Evolutionary conservation across 1,140 invertebrate genomes (phyloP), one percentile per base, ranked within the genome.

Genomic region (Theocolax elegans): DNA sequence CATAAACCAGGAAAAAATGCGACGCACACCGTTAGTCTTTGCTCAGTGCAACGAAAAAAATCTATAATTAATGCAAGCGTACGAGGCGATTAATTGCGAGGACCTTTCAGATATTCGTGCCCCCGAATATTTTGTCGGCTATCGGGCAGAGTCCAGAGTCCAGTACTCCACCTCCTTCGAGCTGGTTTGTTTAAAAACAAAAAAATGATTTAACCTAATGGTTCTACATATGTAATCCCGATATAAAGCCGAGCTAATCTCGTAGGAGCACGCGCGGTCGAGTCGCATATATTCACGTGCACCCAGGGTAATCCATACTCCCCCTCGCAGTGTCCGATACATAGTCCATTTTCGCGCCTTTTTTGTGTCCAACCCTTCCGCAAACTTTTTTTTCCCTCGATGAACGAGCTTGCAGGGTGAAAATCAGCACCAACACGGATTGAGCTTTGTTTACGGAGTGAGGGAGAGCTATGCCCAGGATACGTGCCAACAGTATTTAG

Each of bases 181-280:
- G 35, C 35, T 6, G 35, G 78, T 84, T 83, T 83, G 81, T 83
- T 84, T 79, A 80, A 84, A 70, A 21, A 53, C 6, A 53, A 53
- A 53, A 84, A 85, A 84, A 85, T 85, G 84, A 85, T 85, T 86
- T 83, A 83, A 84, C 81, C 80, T 83, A 83, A 85, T 84, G 83
- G 83, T 81, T 85, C 82, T 83, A 85, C 84, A 83, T 82, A 80
- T 85, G 84, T 85, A 85, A 86, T 86, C 83, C 81, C 83, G 79
- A 86, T 85, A 84, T 81, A 85, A 84, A 82, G 79, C 83, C 76
- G 64, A 70, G 81, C 84, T 86, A 86, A 86, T 86, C 84, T 86
- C 83, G 77, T 72, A 71, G 74, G 74, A 77, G 79, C 84, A 86
- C 80, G 79, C 83, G 77, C 76, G 76, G 81, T 80, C 76, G 77